Conservation (phyloP, 53 echinoderm and acorn worm species). For the Pentamera pediparva region DNA sequence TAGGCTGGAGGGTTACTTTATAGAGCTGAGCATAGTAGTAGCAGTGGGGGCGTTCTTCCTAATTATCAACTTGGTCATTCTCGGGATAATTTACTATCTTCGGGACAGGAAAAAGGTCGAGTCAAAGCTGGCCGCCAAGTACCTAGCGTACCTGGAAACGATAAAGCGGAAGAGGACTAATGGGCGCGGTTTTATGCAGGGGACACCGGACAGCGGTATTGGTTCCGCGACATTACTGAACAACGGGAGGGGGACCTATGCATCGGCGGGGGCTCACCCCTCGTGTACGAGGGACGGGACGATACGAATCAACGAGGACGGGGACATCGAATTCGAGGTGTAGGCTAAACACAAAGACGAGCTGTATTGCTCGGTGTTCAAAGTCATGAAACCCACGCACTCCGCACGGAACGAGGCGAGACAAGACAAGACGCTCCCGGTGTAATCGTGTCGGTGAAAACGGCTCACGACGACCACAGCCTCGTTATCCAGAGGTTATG, state of each 20-base stretch:
- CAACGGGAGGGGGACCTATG: slow-evolving; percentile 8
- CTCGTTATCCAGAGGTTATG: too few species aligned
- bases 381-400: too few species aligned
- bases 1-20: slow-evolving; percentile 51
- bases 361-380: too few species aligned
- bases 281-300: slow-evolving; percentile 32
- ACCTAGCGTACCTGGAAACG: slow-evolving; percentile 70
- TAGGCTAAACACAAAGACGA: too few species aligned
- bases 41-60: slow-evolving; percentile 81
- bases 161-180: slow-evolving; percentile 56
- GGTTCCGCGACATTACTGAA: slow-evolving; percentile 42
- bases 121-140: slow-evolving; percentile 73
- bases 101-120: slow-evolving; percentile 84
- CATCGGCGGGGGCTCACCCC: background rate
- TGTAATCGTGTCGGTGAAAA: too few species aligned
- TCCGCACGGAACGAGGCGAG: too few species aligned
- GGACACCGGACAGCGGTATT: slow-evolving; percentile 61
- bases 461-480: too few species aligned
- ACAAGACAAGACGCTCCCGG: too few species aligned
- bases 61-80: slow-evolving; percentile 69
- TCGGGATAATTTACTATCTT: slow-evolving; percentile 81
- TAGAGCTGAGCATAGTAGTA: slow-evolving; percentile 92
- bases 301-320: slow-evolving; percentile 51
- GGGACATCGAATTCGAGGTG: slow-evolving; percentile 61
- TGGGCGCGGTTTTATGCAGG: slow-evolving; percentile 49